Evolutionary conservation across 2,797 vertebrate genomes (phyloP), one percentile per base, ranked within the genome.

Genomic region (Thaleichthys pacificus): DNA sequence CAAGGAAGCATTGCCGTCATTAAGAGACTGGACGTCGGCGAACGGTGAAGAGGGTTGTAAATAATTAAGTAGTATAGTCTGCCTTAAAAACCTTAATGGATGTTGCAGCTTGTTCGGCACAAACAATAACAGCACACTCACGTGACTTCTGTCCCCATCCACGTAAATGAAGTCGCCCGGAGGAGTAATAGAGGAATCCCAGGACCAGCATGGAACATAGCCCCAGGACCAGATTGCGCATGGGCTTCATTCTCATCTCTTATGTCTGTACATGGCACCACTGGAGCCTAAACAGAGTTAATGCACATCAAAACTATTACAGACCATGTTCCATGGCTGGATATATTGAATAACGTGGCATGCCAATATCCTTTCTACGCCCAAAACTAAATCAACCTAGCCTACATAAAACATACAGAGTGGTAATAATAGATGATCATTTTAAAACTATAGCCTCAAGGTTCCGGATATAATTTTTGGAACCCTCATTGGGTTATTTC

Each of bases 171-270:
- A 97, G 90, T 89, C 95, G 96, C 89, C 93, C 94, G 4, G 95
- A 94, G 0, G 94, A 96, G 64, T 96, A 96, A 87, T 96, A 97
- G 47, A 97, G 91, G 89, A 96, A 96, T 74, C 95, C 94, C 81
- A 97, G 87, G 32, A 96, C 95, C 85, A 97, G 87, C 80, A 95
- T 94, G 82, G 95, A 92, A 89, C 94, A 95, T 71, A 97, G 90
- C 70, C 93, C 93, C 89, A 97, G 91, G 84, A 97, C 91, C 87
- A 96, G 79, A 80, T 93, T 96, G 82, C 94, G 93, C 75, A 90
- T 85, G 57, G 93, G 92, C 85, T 96, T 95, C 92, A 96, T 88
- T 81, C 56, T 60, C 67, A 93, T 95, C 96, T 95, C 96, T 89
- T 95, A 79, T 94, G 4, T 38, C 54, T 35, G 67, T 22, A 15